A percentile compares a stretch with the other conserved stretches of the same genome.
Conservation (phyloP, 2,888 invertebrate genomes). For the Allolobophora icterica region DNA sequence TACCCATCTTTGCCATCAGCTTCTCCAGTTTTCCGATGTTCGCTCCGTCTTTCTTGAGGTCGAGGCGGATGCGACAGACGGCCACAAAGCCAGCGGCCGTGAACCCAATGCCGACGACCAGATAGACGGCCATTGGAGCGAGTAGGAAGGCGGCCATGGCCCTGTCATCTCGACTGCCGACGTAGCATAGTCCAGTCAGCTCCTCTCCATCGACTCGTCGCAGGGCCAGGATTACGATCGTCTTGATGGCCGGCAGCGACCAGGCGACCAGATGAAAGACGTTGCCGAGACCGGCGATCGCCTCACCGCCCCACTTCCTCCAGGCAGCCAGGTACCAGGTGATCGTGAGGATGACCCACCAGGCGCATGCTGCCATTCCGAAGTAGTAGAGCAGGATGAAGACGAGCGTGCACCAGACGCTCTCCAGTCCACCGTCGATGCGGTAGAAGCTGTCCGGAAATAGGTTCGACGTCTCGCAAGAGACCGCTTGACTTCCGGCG, state of each 20-base stretch:
- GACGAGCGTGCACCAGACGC: conserved; percentile 74
- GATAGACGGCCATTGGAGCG: conserved; percentile 68
- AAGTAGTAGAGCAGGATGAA: conserved; percentile 81
- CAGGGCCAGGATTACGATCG: conserved; percentile 64
- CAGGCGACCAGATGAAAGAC: conserved; percentile 66
- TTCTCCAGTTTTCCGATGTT: conserved; percentile 73
- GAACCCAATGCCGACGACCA: conserved; percentile 63
- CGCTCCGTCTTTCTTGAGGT: conserved; percentile 67
- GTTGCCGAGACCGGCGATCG: conserved; percentile 63
- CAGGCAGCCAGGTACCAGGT: conserved; percentile 67
- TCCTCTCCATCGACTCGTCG: conserved; percentile 70
- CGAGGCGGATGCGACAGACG: conserved; percentile 61
- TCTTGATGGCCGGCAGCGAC: conserved; percentile 65
- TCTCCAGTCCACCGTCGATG: conserved; percentile 68
- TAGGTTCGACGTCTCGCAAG: conserved; percentile 69
- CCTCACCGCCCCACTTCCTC: conserved; percentile 66
- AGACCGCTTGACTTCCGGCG: conserved; percentile 59
- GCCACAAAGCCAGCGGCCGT: conserved; percentile 65
- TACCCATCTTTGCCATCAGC: conserved; percentile 72
- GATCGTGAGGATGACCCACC: conserved; percentile 69
- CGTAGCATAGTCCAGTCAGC: conserved; percentile 82
- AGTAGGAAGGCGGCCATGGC: conserved; percentile 82
- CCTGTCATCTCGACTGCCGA: conserved; percentile 83
- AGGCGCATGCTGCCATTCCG: conserved; percentile 78
- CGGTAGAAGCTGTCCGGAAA: conserved; percentile 65